Base-by-base conservation (phyloP, 2,888 invertebrate species). In the Perithous albicinctus region DNA sequence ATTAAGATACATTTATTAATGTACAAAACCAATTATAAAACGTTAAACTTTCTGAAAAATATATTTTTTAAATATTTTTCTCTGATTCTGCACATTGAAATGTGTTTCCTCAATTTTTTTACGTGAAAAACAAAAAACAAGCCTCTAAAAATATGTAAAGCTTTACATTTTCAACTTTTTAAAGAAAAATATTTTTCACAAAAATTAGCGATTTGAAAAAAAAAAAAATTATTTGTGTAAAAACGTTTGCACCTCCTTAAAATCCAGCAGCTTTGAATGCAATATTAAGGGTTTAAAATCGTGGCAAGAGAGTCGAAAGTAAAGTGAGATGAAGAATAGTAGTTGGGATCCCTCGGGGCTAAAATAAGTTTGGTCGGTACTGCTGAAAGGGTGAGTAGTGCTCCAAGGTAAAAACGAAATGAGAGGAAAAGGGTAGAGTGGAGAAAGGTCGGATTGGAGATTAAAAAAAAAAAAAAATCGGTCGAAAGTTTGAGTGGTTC, bases 401-500 rank as follows among this genome's bases (percentile, higher is more conserved):
- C 56, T 15, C 5, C 26, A 43, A 56, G 41, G 26, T 20, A n/a
- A 32, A 29, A 23, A 3, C 6, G 38, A 8, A 43, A 70, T 51
- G 38, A 41, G 41, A 43, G 56, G 18, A 18, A 59, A 26, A 59
- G 59, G 56, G 41, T 26, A 38, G 26, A 29, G 12, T 20, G 15
- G 15, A 29, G 29, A 41, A 46, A 2, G 29, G 29, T 29, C 46
- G 43, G 18, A 66, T 15, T 29, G 15, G 12, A 26, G 29, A 51
- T 35, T 35, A 18, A 46, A 32, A 41, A 56, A 54, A 56, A 61
- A 20, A 38, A 32, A 51, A 70, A 76, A 48, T 63, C 35, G 63
- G 32, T 26, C 59, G 59, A 76, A 76, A 76, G 66, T 35, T 67
- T 48, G 72, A 78, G 66, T 59, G 59, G 70, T 66, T 61, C 35